phyloP scores from a whole-genome alignment of 1,140 invertebrate species.

The Trachelipus rathkii region DNA sequence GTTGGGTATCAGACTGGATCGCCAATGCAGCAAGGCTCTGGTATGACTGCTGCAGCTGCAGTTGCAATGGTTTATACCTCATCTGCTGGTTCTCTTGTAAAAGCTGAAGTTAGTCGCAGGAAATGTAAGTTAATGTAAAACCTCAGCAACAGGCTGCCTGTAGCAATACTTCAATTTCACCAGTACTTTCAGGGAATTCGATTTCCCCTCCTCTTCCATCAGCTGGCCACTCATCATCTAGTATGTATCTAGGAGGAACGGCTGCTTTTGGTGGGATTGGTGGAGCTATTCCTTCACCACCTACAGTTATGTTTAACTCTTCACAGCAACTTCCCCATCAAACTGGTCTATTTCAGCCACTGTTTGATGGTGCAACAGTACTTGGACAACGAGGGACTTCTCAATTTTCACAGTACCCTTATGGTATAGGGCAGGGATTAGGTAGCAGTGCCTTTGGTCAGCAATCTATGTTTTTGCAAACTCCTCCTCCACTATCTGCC shows the following conservation, averaged over 20 bases:
- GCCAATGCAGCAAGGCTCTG: constrained; percentile 34
- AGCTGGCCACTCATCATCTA: constrained; percentile 48
- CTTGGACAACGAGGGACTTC: constrained; percentile 57
- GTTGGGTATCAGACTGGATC: constrained; percentile 36
- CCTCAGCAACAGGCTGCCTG: constrained; percentile 64
- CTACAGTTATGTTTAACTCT: constrained; percentile 63
- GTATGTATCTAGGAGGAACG: constrained; percentile 47
- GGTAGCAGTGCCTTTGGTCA: constrained; percentile 60
- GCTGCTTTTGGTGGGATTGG: constrained; percentile 41
- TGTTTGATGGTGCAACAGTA: constrained; percentile 57
- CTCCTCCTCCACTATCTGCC: constrained; percentile 58
- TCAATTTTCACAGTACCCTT: constrained; percentile 64
- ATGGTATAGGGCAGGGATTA: constrained; percentile 54
- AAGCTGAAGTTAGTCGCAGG: constrained; percentile 46
- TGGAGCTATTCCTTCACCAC: constrained; percentile 42
- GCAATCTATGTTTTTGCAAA: constrained; percentile 63
- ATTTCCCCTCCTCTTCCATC: constrained; percentile 47
- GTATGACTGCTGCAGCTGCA: constrained; percentile 32
- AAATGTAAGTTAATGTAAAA: constrained; percentile 71
- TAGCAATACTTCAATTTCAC: constrained; percentile 51
- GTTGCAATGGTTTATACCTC: constrained; percentile 50
- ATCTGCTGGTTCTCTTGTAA: constrained; percentile 46
- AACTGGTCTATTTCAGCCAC: constrained; percentile 69
- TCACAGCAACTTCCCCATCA: constrained; percentile 64
- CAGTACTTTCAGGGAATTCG: constrained; percentile 55